Conservation (phyloP, 2,888 invertebrate genomes). For the Polietes domitor region DNA sequence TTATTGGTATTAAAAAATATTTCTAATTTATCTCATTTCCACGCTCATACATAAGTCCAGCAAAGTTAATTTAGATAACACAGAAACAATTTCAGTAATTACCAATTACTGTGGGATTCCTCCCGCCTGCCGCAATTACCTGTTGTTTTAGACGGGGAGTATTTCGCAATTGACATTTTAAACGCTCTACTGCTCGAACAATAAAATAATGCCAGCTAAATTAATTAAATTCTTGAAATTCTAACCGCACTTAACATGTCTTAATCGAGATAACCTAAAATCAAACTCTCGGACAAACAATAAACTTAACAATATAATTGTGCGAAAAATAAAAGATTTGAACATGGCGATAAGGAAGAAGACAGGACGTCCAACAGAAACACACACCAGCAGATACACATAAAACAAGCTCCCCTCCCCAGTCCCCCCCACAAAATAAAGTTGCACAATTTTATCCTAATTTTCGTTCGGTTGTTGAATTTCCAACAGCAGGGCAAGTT, state of each 20-base stretch:
- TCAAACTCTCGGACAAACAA: not conserved
- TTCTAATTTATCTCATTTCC: too few species aligned
- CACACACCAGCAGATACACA: not conserved
- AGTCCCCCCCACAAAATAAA: not conserved
- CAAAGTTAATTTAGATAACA: too few species aligned
- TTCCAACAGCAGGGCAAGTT: not conserved
- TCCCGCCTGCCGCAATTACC: too few species aligned
- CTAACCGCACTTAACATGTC: not conserved
- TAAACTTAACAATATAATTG: constrained; percentile 21
- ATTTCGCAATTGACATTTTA: too few species aligned
- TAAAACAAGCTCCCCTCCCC: not conserved
- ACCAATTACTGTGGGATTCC: too few species aligned
- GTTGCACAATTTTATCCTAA: not conserved
- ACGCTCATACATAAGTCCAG: too few species aligned
- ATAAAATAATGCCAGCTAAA: not conserved
- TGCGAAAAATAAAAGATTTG: constrained; percentile 30
- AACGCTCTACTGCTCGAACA: too few species aligned
- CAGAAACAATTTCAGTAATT: too few species aligned
- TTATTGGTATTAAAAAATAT: too few species aligned
- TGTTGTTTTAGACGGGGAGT: too few species aligned
- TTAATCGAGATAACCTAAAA: not conserved
- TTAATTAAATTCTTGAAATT: not conserved
- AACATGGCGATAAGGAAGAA: constrained; percentile 20
- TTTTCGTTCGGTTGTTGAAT: not conserved
- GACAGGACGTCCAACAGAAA: constrained; percentile 8